These are phyloP conservation scores for Hirundichthys speculiger DNA, from an alignment of 2,113 vertebrate species.

Conservation along the genomic window DNA sequence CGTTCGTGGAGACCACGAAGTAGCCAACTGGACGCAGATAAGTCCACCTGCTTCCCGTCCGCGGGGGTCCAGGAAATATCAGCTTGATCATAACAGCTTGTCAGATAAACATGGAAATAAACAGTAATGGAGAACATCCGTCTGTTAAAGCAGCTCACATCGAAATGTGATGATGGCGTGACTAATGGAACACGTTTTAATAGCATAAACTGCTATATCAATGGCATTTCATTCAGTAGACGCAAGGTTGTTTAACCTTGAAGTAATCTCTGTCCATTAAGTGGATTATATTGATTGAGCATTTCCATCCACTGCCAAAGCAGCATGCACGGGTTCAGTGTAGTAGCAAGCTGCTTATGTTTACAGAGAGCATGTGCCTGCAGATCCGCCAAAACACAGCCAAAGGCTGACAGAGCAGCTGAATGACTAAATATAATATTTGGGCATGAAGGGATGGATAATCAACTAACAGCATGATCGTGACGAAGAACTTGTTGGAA, in stretches of 20 bases:
- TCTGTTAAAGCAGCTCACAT: neutral
- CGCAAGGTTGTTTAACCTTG: constrained; percentile 62
- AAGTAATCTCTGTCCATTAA: constrained; percentile 64
- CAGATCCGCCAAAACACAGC: constrained; percentile 29
- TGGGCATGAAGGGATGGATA: constrained; percentile 11
- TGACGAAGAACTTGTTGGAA: constrained; percentile 27
- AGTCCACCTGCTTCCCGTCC: constrained; percentile 58
- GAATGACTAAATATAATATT: constrained; percentile 12
- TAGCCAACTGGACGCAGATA: constrained; percentile 32
- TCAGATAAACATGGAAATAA: constrained; percentile 16
- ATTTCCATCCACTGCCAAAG: constrained; percentile 53
- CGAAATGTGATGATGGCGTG: neutral
- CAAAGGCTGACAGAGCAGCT: constrained; percentile 26
- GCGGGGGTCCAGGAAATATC: constrained; percentile 41
- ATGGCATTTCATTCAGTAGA: constrained; percentile 42
- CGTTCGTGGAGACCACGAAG: constrained; percentile 28
- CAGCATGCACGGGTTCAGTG: constrained; percentile 30
- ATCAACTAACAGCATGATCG: constrained; percentile 30
- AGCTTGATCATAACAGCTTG: constrained; percentile 21
- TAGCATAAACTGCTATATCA: constrained; percentile 16
- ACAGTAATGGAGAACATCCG: neutral
- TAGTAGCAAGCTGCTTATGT: constrained; percentile 49
- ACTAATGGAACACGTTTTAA: constrained; percentile 42
- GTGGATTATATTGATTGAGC: constrained; percentile 70
- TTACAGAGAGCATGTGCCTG: constrained; percentile 58